Evolutionary conservation across 2,113 vertebrate species (phyloP).

Genomic region (Tetrao urogallus): DNA sequence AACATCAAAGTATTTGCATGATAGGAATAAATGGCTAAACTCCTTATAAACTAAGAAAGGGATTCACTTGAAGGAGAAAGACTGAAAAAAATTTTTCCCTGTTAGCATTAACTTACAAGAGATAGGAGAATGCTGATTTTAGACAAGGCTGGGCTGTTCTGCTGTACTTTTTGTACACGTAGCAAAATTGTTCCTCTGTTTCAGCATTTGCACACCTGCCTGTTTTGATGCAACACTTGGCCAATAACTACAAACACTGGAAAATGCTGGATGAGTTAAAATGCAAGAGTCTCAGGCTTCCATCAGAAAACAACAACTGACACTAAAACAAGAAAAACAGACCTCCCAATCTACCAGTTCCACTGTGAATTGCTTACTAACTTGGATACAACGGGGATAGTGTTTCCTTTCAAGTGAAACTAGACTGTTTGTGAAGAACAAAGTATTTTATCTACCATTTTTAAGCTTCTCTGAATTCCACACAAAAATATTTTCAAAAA

Average conservation of each 20-base stretch:
- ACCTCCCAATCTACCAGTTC: conserved; percentile 58
- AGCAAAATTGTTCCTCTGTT: conserved; percentile 2
- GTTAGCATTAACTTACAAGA: not conserved
- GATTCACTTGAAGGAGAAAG: not conserved
- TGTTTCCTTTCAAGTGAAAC: conserved; percentile 57
- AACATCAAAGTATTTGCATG: not conserved
- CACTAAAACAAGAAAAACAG: conserved; percentile 27
- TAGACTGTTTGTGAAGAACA: conserved; percentile 13
- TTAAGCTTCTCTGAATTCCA: conserved; percentile 45
- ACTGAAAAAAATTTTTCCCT: not conserved
- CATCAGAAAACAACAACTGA: conserved; percentile 80
- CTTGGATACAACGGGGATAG: conserved; percentile 22
- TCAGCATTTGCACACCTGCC: conserved; percentile 93
- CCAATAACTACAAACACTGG: conserved; percentile 97
- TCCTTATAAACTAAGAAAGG: not conserved
- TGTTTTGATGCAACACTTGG: conserved; percentile 91
- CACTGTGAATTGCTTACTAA: conserved; percentile 74
- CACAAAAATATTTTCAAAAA: conserved; percentile 58
- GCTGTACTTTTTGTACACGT: not conserved
- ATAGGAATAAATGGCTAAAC: not conserved
- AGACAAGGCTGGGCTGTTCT: not conserved
- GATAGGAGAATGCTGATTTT: not conserved
- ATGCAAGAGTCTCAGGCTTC: conserved; percentile 89
- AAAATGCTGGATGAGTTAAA: conserved; percentile 93
- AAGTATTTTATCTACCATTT: conserved; percentile 43